Conservation (phyloP, 2,888 invertebrate genomes). For the Lycaena phlaeas region DNA sequence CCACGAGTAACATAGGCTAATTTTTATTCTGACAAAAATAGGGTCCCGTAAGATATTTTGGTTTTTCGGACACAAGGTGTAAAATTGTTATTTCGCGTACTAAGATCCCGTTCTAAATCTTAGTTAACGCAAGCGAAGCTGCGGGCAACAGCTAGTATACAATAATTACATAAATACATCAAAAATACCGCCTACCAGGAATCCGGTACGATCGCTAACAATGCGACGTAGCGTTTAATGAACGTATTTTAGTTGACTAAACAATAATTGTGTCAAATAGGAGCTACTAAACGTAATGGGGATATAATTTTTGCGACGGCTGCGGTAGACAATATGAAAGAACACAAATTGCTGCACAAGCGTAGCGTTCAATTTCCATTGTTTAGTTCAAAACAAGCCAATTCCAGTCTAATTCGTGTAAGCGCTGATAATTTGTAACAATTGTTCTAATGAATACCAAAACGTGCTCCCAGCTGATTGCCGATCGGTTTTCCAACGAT, state of each 20-base stretch:
- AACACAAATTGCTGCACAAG: constrained; percentile 34
- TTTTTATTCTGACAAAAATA: too few species aligned
- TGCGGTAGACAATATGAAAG: constrained; percentile 30
- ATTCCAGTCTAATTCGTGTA: constrained; percentile 45
- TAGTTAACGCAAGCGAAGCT: too few species aligned
- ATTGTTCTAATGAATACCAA: constrained; percentile 50
- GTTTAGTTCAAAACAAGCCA: constrained; percentile 49
- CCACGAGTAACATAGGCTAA: too few species aligned
- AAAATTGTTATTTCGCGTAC: too few species aligned
- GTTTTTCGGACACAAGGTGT: too few species aligned
- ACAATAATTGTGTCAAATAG: constrained; percentile 1
- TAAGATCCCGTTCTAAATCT: too few species aligned
- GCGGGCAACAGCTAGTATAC: too few species aligned
- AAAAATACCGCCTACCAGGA: too few species aligned
- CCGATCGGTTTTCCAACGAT: constrained; percentile 25
- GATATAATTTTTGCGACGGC: constrained; percentile 41
- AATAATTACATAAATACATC: constrained; percentile 2
- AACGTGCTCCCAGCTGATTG: constrained; percentile 25
- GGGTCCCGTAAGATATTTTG: too few species aligned
- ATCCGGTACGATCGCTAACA: too few species aligned
- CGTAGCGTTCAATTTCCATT: constrained; percentile 56
- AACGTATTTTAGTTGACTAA: not conserved
- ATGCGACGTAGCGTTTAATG: not conserved
- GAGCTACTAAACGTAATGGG: constrained; percentile 12
- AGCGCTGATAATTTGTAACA: constrained; percentile 48